These are phyloP conservation scores for Bombus breviceps DNA, from an alignment of 1,140 invertebrate species.

Conservation along the genomic window DNA sequence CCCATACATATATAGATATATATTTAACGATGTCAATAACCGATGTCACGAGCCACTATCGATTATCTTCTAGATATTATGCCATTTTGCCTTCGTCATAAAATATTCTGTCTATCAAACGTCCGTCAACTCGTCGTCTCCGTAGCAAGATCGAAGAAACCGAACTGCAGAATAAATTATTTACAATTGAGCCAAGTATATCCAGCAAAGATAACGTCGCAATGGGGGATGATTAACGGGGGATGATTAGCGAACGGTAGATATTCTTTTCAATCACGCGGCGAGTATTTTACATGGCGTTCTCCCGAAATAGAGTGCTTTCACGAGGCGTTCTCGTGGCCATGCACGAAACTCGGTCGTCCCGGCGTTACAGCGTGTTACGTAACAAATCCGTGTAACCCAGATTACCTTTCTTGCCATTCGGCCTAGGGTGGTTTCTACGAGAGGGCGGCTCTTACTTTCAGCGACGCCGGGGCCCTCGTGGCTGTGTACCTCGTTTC, in stretches of 20 bases:
- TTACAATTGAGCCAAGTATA: not conserved
- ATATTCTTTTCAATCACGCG: constrained; percentile 21
- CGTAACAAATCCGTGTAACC: constrained; percentile 51
- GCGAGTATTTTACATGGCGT: too few relatives aligned
- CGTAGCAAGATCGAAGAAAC: not conserved
- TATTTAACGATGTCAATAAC: too few relatives aligned
- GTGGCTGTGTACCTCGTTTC: not conserved
- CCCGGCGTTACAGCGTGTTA: constrained; percentile 28
- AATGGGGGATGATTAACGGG: not conserved
- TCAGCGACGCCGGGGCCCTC: not conserved
- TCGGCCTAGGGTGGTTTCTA: constrained; percentile 8
- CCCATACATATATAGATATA: too few relatives aligned
- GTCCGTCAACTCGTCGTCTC: not conserved
- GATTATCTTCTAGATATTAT: not conserved
- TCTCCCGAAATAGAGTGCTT: constrained; percentile 30
- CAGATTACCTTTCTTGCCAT: constrained; percentile 41
- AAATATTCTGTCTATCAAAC: not conserved
- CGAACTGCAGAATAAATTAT: not conserved
- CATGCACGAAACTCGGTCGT: constrained; percentile 35
- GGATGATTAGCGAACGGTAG: not conserved
- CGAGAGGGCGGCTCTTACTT: constrained; percentile 12
- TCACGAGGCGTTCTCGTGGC: constrained; percentile 17
- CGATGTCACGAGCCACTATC: too few relatives aligned
- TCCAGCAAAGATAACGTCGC: not conserved
- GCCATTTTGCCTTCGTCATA: too few relatives aligned